Evolutionary conservation across 2,113 vertebrate species (phyloP), one percentile per base, ranked within the genome.

Genomic region (Peromyscus californicus): DNA sequence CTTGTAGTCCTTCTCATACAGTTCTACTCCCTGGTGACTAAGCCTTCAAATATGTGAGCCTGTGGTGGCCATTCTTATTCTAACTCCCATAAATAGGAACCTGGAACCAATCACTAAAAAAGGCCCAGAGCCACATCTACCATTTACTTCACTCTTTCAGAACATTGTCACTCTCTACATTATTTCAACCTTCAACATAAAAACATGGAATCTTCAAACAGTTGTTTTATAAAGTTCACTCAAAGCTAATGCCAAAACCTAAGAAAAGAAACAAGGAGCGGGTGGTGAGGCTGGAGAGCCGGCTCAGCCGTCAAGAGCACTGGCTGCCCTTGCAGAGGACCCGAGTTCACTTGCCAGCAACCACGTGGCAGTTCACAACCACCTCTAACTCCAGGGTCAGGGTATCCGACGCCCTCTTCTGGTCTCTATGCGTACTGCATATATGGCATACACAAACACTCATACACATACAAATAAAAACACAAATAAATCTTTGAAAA

Each of bases 201-300:
- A 69, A 79, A 90, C 90, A 92, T 45, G 57, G 70, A 42, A 57
- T 54, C 2, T 1, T 84, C 90, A 85, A 89, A 83, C 75, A 59
- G 24, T 45, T 87, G 70, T 89, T 94, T 93, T 85, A 69, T 51
- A 96, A 95, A 82, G 57, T 26, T 94, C n/a, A 76, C 21, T 84
- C 48, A 93, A 82, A 31, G 39, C 7, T 91, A 79, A 70, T 59
- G 88, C 29, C 61, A 89, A 93, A 96, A 54, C 9, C 36, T 59
- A 61, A 91, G 57, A n/a, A 82, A 21, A 24, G 33, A 82, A 82
- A 31, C 26, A 10, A 31, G 42, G 15, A 51, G 19, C 1, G 3
- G 13, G 45, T 7, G 5, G 15, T 31, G 48, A 9, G 16, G 45
- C 33, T 79, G 3, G 29, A 51, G 76, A 54, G 15, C 36, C 33